These are phyloP conservation scores for Ramphastos sulfuratus DNA, from an alignment of 2,113 vertebrate genomes.

Conservation along the genomic window DNA sequence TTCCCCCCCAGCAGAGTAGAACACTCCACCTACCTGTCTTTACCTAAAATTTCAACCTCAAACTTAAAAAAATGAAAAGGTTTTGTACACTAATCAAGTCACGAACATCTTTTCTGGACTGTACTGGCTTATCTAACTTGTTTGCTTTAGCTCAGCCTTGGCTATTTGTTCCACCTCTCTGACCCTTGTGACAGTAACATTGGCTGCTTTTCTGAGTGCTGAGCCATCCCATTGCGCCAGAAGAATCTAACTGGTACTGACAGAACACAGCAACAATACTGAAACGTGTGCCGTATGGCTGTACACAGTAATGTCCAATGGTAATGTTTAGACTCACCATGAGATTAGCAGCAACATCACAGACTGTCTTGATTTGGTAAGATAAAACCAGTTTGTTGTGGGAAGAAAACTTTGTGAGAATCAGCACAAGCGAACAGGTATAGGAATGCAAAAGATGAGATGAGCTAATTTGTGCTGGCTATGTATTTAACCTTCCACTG, in stretches of 20 bases:
- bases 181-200: background rate
- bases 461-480: background rate
- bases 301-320: too few relatives aligned
- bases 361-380: background rate
- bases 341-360: background rate
- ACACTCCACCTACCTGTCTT: background rate
- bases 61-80: background rate
- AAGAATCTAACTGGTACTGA: background rate
- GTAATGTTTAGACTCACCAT: background rate
- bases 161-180: background rate
- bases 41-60: background rate
- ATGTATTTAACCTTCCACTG: fast-evolving
- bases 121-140: background rate
- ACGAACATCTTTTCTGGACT: background rate
- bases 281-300: fast-evolving
- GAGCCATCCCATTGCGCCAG: background rate
- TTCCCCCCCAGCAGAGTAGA: background rate
- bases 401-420: background rate
- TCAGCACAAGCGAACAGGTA: background rate
- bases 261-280: background rate
- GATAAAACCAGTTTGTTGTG: background rate
- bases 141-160: background rate
- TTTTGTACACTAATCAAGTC: background rate
- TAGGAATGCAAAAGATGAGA: background rate
- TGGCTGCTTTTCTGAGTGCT: background rate